phyloP scores from a whole-genome alignment of 1,140 invertebrate species.

The Geopemphigus sp. region DNA sequence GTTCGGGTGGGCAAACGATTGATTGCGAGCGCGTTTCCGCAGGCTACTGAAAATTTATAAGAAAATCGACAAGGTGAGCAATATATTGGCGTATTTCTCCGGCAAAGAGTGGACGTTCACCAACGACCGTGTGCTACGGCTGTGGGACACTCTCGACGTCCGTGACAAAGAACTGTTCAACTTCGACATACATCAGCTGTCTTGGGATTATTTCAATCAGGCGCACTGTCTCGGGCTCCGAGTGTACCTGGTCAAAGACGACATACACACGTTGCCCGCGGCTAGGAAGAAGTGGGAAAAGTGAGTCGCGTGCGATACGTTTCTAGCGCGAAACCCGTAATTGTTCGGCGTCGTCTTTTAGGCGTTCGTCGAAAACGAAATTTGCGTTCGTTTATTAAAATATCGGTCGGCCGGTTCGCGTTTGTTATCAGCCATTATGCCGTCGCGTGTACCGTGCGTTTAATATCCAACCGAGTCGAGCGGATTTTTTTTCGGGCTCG shows the following conservation, averaged over 20 bases:
- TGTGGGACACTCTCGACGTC: constrained; percentile 63
- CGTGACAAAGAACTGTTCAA: constrained; percentile 67
- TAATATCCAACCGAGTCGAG: no score
- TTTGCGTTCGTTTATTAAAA: no score
- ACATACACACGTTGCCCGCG: constrained; percentile 60
- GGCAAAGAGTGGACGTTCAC: constrained; percentile 69
- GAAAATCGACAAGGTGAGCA: constrained; percentile 70
- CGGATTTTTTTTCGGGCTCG: no score
- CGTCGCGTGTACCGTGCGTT: no score
- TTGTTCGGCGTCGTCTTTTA: no score
- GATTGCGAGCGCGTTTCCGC: no score
- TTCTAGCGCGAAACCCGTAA: no score
- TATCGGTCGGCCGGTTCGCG: no score
- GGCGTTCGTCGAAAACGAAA: no score
- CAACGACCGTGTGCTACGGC: constrained; percentile 64
- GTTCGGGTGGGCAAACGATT: no score
- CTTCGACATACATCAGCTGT: constrained; percentile 66
- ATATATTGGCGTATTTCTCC: constrained; percentile 71
- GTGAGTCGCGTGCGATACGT: constrained; percentile 54
- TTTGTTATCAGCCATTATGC: no score
- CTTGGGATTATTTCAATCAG: constrained; percentile 63
- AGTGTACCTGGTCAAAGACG: constrained; percentile 65
- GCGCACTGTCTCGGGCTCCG: constrained; percentile 62
- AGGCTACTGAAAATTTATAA: constrained; percentile 72
- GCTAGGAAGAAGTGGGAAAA: constrained; percentile 59